Conservation (phyloP, 2,113 vertebrate genomes). For the Nestor notabilis region DNA sequence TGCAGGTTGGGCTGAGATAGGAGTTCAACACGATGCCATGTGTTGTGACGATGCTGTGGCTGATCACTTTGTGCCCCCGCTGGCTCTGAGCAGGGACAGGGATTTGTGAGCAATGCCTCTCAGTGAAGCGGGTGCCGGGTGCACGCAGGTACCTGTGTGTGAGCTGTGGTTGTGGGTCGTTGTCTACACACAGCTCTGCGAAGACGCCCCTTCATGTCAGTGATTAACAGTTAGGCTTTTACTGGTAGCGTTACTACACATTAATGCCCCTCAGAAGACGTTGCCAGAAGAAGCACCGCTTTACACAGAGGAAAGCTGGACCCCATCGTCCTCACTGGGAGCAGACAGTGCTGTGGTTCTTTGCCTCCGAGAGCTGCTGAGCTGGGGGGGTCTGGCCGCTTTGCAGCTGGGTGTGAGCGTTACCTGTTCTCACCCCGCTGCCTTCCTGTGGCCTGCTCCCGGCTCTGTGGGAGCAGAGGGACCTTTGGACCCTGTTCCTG, state of each 20-base stretch:
- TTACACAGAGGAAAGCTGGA: background rate
- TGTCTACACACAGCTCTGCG: background rate
- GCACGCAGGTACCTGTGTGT: rapidly evolving
- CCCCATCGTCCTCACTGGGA: background rate
- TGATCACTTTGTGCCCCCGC: background rate
- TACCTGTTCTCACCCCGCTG: background rate
- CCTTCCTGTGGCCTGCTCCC: background rate
- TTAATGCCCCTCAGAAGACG: background rate
- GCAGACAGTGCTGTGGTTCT: background rate
- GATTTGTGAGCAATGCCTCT: rapidly evolving
- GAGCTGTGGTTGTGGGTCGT: background rate
- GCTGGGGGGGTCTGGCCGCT: background rate
- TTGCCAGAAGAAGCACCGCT: background rate
- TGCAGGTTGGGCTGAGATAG: background rate
- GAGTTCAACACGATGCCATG: rapidly evolving
- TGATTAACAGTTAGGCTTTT: background rate
- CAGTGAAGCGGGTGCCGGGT: background rate
- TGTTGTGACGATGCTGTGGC: background rate
- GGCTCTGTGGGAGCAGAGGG: background rate
- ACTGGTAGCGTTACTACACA: background rate
- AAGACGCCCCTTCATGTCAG: background rate
- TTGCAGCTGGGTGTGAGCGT: rapidly evolving
- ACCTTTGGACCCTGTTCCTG: background rate
- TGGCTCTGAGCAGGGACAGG: rapidly evolving
- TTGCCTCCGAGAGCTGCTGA: rapidly evolving